Evolutionary conservation across 2,888 invertebrate species (phyloP).

Genomic region (Amaurobius ferox): DNA sequence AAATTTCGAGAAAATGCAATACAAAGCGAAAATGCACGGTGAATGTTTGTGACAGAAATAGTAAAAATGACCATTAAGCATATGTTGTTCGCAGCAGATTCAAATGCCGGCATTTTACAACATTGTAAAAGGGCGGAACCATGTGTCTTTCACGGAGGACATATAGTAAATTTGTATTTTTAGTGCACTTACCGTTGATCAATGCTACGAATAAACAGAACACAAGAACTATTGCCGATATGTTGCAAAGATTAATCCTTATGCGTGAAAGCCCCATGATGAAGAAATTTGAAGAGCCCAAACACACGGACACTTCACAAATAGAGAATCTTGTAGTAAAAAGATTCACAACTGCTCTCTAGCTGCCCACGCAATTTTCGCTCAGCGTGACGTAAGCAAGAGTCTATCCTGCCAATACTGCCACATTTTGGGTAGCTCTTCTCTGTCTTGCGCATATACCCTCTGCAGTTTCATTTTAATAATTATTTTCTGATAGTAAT

Average conservation of each 20-base stretch:
- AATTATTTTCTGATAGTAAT: too few relatives aligned
- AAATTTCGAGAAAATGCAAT: too few relatives aligned
- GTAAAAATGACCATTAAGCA: background rate
- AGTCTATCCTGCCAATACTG: constrained; percentile 10
- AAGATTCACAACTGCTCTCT: constrained; percentile 39
- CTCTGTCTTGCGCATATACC: constrained; percentile 2
- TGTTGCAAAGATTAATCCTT: constrained; percentile 10
- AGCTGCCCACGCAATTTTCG: constrained; percentile 37
- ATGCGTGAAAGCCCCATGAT: constrained; percentile 45
- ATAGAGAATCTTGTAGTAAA: constrained; percentile 45
- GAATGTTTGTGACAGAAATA: background rate
- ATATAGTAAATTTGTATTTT: background rate
- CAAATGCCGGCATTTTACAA: constrained; percentile 38
- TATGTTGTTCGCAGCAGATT: background rate
- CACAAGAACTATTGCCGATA: constrained; percentile 24
- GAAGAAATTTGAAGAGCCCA: background rate
- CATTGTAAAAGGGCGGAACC: constrained; percentile 54
- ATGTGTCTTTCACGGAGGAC: constrained; percentile 6
- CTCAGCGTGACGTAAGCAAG: constrained; percentile 50
- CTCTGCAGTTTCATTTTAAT: background rate
- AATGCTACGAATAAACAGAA: constrained; percentile 14
- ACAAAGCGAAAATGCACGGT: too few relatives aligned
- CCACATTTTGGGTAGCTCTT: constrained; percentile 52
- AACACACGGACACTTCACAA: background rate
- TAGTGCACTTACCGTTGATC: constrained; percentile 35